phyloP scores from a whole-genome alignment of 2,888 invertebrate species.

The Epinotia demarniana region DNA sequence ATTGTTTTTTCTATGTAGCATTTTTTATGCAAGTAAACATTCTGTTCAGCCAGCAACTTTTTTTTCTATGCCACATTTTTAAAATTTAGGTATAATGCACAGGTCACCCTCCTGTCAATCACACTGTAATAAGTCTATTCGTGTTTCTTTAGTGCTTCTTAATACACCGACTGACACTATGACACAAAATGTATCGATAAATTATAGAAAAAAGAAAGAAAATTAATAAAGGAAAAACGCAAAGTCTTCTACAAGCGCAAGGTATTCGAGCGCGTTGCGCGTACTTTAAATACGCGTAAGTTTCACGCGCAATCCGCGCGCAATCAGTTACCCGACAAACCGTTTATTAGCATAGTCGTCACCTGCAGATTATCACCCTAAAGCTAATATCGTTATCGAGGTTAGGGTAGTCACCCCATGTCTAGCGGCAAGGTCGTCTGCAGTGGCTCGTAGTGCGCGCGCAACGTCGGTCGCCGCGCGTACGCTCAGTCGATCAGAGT shows the following conservation, averaged over 20 bases:
- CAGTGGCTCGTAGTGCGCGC: slow-evolving; percentile 49
- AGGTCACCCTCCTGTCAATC: no score
- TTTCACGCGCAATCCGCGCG: neutral
- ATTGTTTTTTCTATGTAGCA: no score
- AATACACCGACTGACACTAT: no score
- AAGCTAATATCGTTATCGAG: slow-evolving; percentile 40
- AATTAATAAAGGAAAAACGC: neutral
- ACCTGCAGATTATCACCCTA: slow-evolving; percentile 9
- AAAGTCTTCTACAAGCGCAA: neutral
- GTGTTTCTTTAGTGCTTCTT: no score
- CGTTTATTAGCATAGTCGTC: slow-evolving; percentile 12
- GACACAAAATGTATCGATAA: neutral
- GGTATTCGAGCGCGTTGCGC: neutral
- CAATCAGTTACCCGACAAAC: neutral
- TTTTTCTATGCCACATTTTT: no score
- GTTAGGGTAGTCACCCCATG: slow-evolving; percentile 44
- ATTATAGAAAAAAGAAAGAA: neutral
- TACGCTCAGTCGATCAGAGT: slow-evolving; percentile 76
- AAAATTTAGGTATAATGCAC: no score
- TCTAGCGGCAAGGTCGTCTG: slow-evolving; percentile 37
- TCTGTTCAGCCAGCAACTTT: no score
- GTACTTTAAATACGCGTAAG: neutral
- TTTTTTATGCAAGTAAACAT: no score
- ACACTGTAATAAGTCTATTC: no score
- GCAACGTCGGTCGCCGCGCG: slow-evolving; percentile 49